These are phyloP conservation scores for Drymonia ruficornis DNA, from an alignment of 2,888 invertebrate species.

Conservation along the genomic window DNA sequence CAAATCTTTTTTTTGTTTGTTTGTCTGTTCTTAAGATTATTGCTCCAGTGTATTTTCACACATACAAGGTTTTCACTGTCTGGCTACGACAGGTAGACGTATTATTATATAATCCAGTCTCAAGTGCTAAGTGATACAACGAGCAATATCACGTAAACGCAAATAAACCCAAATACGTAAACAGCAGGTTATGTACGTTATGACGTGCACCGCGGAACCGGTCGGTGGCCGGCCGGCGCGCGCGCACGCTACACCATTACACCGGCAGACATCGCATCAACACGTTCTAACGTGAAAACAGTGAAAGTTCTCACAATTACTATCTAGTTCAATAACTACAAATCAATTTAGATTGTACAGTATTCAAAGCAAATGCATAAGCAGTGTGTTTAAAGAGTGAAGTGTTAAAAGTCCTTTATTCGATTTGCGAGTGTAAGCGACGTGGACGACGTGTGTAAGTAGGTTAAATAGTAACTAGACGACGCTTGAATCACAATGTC, in stretches of 20 bases:
- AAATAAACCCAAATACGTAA: background rate
- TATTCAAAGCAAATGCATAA: background rate
- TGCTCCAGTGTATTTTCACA: too few species aligned
- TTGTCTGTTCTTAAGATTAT: too few species aligned
- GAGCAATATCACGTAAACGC: too few species aligned
- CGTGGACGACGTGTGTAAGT: conserved; percentile 26
- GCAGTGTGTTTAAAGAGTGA: conserved; percentile 1
- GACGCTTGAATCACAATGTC: conserved; percentile 25
- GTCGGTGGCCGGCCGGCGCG: conserved; percentile 2
- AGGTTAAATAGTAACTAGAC: conserved; percentile 19
- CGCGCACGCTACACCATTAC: background rate
- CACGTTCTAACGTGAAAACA: background rate
- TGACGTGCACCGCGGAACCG: background rate
- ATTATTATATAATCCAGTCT: too few species aligned
- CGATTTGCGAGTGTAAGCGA: background rate
- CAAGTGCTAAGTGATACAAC: too few species aligned
- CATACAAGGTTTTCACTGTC: too few species aligned
- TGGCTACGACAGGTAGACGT: too few species aligned
- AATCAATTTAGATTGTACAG: background rate
- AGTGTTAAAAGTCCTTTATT: background rate
- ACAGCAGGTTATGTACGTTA: background rate
- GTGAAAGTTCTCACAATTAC: conserved; percentile 1
- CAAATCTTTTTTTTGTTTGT: too few species aligned
- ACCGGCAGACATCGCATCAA: background rate
- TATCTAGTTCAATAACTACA: background rate